A percentile compares a stretch with the other conserved stretches of the same genome.
Conservation (phyloP, 2,888 invertebrate genomes). For the Eilema griseolum region DNA sequence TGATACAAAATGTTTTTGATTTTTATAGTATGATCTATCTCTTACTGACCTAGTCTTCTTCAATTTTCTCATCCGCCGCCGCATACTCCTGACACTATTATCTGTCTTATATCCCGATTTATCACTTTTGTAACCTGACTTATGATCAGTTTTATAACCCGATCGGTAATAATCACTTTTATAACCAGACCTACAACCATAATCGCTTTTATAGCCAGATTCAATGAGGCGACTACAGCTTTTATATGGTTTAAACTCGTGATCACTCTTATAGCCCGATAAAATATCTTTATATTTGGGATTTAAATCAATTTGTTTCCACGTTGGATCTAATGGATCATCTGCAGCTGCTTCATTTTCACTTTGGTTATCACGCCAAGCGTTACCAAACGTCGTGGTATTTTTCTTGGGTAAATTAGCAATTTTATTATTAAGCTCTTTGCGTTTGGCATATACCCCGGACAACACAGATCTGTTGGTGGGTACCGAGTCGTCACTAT, state of each 20-base stretch:
- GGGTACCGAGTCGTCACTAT: conserved; percentile 74
- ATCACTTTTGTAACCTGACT: conserved; percentile 87
- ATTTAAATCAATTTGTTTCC: conserved; percentile 89
- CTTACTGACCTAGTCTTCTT: conserved; percentile 84
- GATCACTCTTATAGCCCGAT: conserved; percentile 88
- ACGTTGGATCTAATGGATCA: conserved; percentile 88
- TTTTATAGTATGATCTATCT: conserved; percentile 84
- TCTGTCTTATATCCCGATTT: conserved; percentile 88
- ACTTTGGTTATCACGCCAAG: conserved; percentile 83
- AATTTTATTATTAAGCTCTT: conserved; percentile 82
- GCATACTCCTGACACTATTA: conserved; percentile 82
- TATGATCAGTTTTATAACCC: conserved; percentile 89
- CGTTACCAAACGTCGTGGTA: conserved; percentile 73
- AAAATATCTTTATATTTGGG: conserved; percentile 88
- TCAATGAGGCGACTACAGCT: conserved; percentile 84
- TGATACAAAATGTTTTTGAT: conserved; percentile 85
- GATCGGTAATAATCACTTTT: conserved; percentile 84
- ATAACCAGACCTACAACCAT: conserved; percentile 85
- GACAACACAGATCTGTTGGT: conserved; percentile 79
- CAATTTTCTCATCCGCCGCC: conserved; percentile 81
- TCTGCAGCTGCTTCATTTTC: conserved; percentile 85
- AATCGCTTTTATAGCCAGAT: conserved; percentile 89
- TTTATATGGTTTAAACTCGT: conserved; percentile 84
- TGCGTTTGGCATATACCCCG: conserved; percentile 83
- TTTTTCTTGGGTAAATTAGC: conserved; percentile 75